Evolutionary conservation across 2,113 vertebrate species (phyloP).

Genomic region (Gallinago undulata): DNA sequence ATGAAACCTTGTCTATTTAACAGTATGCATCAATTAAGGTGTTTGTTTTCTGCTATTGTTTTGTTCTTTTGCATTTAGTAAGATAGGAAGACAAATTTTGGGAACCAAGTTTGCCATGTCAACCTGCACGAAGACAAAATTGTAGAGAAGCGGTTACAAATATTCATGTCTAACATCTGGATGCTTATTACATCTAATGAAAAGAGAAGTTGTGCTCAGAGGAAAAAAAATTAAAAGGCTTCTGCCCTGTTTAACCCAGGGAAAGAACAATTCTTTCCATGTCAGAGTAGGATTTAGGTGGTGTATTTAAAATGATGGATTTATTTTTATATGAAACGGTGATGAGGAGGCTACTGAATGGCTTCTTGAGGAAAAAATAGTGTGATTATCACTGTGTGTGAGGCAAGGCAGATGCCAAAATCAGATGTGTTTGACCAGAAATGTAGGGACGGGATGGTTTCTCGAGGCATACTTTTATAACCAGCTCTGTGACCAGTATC

Average conservation of each 20-base stretch:
- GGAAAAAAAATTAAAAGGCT: not conserved
- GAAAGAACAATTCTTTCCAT: not conserved
- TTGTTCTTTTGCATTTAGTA: not conserved
- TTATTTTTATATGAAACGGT: not conserved
- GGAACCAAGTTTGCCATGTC: not conserved
- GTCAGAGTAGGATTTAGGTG: not conserved
- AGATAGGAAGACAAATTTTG: not conserved
- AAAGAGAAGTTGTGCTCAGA: not conserved
- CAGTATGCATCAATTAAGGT: accelerated
- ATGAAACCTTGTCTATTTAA: not conserved
- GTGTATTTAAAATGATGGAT: not conserved
- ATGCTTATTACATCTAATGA: not conserved
- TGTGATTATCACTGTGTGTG: not conserved
- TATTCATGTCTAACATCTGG: not conserved
- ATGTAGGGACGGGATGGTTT: not conserved
- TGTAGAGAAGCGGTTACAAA: not conserved
- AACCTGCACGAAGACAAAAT: not conserved
- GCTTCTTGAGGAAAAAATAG: not conserved
- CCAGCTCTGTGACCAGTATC: not conserved
- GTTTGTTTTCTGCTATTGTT: not conserved
- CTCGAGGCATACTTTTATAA: not conserved
- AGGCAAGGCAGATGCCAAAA: not conserved
- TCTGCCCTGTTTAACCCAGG: not conserved
- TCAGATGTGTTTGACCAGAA: not conserved
- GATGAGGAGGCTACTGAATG: not conserved